phyloP scores from a whole-genome alignment of 2,888 invertebrate species.

The Cremastinae sp. region DNA sequence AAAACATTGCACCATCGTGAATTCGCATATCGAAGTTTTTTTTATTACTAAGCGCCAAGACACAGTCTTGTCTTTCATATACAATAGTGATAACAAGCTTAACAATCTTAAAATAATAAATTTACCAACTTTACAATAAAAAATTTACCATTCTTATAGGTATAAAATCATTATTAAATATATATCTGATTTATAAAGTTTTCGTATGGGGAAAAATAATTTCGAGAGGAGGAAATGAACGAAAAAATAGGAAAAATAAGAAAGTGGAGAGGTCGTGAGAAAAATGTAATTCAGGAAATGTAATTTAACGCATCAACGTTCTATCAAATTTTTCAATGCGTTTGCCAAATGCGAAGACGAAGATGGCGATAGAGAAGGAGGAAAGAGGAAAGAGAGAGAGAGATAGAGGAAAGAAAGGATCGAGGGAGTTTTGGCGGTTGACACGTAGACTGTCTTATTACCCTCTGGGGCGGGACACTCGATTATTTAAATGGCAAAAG shows the following conservation, averaged over 20 bases:
- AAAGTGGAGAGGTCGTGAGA: background rate
- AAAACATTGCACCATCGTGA: no score
- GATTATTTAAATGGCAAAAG: constrained; percentile 61
- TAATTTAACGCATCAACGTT: constrained; percentile 46
- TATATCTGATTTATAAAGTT: no score
- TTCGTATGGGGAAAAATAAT: no score
- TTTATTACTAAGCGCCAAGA: no score
- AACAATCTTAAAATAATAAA: no score
- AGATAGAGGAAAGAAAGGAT: constrained; percentile 17
- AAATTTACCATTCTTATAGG: no score
- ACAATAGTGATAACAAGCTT: no score
- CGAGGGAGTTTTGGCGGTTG: constrained; percentile 11
- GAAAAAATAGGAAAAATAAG: background rate
- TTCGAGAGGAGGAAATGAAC: constrained; percentile 3
- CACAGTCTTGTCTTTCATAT: no score
- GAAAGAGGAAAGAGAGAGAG: constrained; percentile 13
- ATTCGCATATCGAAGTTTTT: no score
- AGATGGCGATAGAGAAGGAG: constrained; percentile 3
- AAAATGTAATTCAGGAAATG: constrained; percentile 58
- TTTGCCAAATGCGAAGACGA: constrained; percentile 8
- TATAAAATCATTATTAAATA: no score
- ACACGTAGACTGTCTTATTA: constrained; percentile 16
- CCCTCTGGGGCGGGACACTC: constrained; percentile 31
- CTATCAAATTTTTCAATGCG: constrained; percentile 57
- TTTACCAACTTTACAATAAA: no score